Evolutionary conservation across 1,140 invertebrate genomes (phyloP).

Genomic region (Drosophila littoralis): DNA sequence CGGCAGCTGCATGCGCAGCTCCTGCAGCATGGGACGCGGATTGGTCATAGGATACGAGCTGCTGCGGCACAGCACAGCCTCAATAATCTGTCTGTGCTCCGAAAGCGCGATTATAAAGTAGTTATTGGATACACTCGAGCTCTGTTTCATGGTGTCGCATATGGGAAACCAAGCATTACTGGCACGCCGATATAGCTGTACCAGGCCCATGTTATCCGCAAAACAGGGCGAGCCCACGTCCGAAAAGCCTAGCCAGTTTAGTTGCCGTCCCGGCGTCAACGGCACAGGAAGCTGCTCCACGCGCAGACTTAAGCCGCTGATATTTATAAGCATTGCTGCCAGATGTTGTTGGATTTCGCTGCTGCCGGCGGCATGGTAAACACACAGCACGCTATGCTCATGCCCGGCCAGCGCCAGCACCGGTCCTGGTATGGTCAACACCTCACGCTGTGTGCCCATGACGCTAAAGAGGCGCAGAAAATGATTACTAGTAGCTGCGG

Average conservation of each 20-base stretch:
- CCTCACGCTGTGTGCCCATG: conserved; percentile 93
- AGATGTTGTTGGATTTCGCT: conserved; percentile 86
- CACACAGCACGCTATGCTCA: conserved; percentile 89
- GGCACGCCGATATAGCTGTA: conserved; percentile 88
- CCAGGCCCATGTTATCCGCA: conserved; percentile 88
- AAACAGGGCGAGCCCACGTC: conserved; percentile 90
- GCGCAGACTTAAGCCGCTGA: conserved; percentile 64
- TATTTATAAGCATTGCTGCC: conserved; percentile 85
- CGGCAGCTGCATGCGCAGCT: conserved; percentile 90
- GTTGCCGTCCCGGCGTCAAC: conserved; percentile 88
- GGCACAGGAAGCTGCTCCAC: conserved; percentile 86
- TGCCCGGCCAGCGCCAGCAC: conserved; percentile 87
- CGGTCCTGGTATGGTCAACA: conserved; percentile 89
- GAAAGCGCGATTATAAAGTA: conserved; percentile 92
- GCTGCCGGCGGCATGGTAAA: conserved; percentile 89
- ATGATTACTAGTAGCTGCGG: conserved; percentile 90
- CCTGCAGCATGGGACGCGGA: conserved; percentile 92
- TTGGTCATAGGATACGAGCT: conserved; percentile 93
- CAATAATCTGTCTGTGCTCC: conserved; percentile 90
- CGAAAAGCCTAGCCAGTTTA: conserved; percentile 93
- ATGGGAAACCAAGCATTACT: conserved; percentile 91
- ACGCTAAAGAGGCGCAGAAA: conserved; percentile 93
- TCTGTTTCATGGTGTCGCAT: conserved; percentile 88
- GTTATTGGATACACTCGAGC: conserved; percentile 90
- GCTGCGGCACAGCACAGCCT: conserved; percentile 94